Evolutionary conservation across 1,140 invertebrate genomes (phyloP).

Genomic region (Orchestia grillus): DNA sequence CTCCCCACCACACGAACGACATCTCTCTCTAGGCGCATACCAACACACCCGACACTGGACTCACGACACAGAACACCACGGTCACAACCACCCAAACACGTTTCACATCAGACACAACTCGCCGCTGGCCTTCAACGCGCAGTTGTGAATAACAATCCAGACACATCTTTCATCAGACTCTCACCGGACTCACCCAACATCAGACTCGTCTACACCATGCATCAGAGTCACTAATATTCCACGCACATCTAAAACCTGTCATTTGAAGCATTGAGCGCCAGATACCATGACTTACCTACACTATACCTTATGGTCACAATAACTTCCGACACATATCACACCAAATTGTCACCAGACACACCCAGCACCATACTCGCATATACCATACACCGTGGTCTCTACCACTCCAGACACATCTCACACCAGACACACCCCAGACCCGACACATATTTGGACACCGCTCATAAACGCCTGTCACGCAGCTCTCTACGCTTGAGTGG

Average conservation of each 20-base stretch:
- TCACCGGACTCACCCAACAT: background rate
- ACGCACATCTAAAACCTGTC: background rate
- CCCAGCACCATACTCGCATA: background rate
- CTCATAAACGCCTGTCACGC: background rate
- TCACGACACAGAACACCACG: background rate
- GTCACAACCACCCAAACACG: background rate
- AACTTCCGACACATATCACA: background rate
- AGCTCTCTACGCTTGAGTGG: background rate
- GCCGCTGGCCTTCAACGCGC: background rate
- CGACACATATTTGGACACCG: constrained; percentile 6
- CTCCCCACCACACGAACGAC: background rate
- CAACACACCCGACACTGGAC: background rate
- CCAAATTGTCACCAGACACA: background rate
- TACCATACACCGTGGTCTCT: background rate
- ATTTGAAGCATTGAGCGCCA: too few relatives aligned
- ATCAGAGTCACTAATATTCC: background rate
- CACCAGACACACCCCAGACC: background rate
- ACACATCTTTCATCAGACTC: background rate
- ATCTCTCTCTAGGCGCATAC: too few relatives aligned
- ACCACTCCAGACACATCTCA: background rate
- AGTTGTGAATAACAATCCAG: background rate
- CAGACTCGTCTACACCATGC: background rate
- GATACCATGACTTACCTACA: background rate
- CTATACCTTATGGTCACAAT: background rate
- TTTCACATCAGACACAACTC: background rate